Percentiles rank a stretch among this genome's conserved stretches.
Evolutionary conservation across 2,113 vertebrate species (phyloP).

Genomic region (Xiphophorus maculatus): DNA sequence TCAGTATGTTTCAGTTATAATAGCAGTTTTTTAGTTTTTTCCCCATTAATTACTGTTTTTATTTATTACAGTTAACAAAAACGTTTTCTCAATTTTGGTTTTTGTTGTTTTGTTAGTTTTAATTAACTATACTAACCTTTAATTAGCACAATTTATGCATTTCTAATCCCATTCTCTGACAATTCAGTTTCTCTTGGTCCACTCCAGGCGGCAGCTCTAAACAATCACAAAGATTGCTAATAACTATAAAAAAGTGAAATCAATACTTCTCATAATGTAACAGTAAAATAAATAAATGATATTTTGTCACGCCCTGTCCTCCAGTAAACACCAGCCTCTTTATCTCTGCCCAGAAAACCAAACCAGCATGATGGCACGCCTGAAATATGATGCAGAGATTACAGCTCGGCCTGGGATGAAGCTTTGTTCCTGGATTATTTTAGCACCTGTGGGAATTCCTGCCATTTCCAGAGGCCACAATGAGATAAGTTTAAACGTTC

Average conservation of each 20-base stretch:
- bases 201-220: background rate
- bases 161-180: background rate
- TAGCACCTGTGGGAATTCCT: conserved; percentile 33
- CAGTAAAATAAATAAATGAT: conserved; percentile 10
- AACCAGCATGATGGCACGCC: conserved; percentile 8
- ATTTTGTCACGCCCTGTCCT: conserved; percentile 43
- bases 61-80: too few relatives aligned
- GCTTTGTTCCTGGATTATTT: conserved; percentile 40
- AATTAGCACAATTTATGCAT: background rate
- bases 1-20: too few relatives aligned
- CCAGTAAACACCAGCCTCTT: conserved; percentile 13
- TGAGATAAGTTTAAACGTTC: conserved; percentile 61
- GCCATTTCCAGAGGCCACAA: conserved; percentile 26
- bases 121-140: too few relatives aligned
- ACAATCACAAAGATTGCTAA: background rate
- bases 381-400: conserved; percentile 3
- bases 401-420: background rate
- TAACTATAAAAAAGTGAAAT: background rate
- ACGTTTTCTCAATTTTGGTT: too few relatives aligned
- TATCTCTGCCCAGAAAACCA: conserved; percentile 44
- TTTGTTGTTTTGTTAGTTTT: too few relatives aligned
- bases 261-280: conserved; percentile 14
- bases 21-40: too few relatives aligned
- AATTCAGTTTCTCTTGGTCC: background rate
- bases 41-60: too few relatives aligned